Evolutionary conservation across 1,140 invertebrate species (phyloP).

Genomic region (Zophobas atratus): DNA sequence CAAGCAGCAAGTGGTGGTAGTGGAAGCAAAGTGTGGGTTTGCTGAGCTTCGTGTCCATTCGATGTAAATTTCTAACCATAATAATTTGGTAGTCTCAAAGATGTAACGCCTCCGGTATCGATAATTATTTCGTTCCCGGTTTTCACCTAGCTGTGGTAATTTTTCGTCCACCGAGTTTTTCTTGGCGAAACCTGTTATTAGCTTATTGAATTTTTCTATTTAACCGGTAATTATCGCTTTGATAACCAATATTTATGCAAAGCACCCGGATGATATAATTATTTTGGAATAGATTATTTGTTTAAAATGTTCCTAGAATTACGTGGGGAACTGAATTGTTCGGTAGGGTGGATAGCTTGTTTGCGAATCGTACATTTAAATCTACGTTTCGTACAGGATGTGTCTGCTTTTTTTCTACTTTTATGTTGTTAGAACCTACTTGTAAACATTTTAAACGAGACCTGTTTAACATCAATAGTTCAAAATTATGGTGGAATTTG

Average conservation of each 20-base stretch:
- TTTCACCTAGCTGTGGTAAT: slow-evolving; percentile 8
- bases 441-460: too few species aligned
- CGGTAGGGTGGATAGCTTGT: too few species aligned
- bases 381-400: too few species aligned
- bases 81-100: slow-evolving; percentile 19
- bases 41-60: slow-evolving; percentile 31
- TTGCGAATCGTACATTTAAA: not conserved
- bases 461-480: too few species aligned
- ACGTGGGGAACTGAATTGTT: too few species aligned
- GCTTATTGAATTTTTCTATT: slow-evolving; percentile 31
- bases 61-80: slow-evolving; percentile 35
- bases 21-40: slow-evolving; percentile 17
- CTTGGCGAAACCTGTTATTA: slow-evolving; percentile 20
- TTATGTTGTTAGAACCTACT: too few species aligned
- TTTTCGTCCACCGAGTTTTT: slow-evolving; percentile 5
- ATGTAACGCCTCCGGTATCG: slow-evolving; percentile 7
- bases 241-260: slow-evolving; percentile 30
- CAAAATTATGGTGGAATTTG: too few species aligned
- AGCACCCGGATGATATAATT: slow-evolving; percentile 22
- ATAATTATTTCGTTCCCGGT: slow-evolving; percentile 16
- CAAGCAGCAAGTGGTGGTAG: slow-evolving; percentile 42
- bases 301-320: not conserved
- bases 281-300: slow-evolving; percentile 22
- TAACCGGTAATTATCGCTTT: slow-evolving; percentile 16
- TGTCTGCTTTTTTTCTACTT: too few species aligned